Conservation (phyloP, 64 coral and sea anemone genomes). For the Trachythela sp. region DNA sequence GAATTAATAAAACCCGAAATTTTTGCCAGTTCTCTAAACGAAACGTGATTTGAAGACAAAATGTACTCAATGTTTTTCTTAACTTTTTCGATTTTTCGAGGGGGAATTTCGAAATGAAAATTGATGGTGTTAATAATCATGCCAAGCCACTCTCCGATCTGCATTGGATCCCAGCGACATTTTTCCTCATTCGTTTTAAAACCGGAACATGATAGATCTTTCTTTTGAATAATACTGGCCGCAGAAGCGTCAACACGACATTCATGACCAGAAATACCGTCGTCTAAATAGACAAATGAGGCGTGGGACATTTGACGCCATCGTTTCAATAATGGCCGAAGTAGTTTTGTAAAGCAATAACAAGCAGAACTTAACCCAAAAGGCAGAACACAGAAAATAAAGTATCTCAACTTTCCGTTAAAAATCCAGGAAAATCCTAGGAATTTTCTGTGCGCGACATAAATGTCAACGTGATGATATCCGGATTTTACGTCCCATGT, state of each 20-base stretch:
- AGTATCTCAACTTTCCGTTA: neutral
- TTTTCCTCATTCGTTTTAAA: neutral
- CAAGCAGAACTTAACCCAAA: slow-evolving; percentile 1
- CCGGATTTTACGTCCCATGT: too few species aligned
- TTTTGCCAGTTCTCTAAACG: too few species aligned
- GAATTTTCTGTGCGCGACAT: neutral
- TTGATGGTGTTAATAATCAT: too few species aligned
- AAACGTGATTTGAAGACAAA: too few species aligned
- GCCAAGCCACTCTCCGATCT: too few species aligned
- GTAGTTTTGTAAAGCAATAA: neutral
- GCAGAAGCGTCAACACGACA: neutral
- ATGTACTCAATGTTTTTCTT: too few species aligned
- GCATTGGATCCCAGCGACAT: too few species aligned
- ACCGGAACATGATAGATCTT: neutral
- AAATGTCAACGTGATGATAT: slow-evolving; percentile 6
- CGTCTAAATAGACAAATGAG: neutral
- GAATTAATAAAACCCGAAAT: too few species aligned
- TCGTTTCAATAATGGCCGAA: neutral
- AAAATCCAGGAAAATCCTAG: too few species aligned
- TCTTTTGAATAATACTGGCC: neutral
- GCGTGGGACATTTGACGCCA: neutral
- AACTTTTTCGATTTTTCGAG: too few species aligned
- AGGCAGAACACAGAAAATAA: neutral
- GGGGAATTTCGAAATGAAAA: too few species aligned
- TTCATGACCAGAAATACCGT: neutral